Percentiles rank a stretch among this genome's conserved stretches.
phyloP scores from a whole-genome alignment of 2,888 invertebrate species.

The Drosophila trichaetosa region DNA sequence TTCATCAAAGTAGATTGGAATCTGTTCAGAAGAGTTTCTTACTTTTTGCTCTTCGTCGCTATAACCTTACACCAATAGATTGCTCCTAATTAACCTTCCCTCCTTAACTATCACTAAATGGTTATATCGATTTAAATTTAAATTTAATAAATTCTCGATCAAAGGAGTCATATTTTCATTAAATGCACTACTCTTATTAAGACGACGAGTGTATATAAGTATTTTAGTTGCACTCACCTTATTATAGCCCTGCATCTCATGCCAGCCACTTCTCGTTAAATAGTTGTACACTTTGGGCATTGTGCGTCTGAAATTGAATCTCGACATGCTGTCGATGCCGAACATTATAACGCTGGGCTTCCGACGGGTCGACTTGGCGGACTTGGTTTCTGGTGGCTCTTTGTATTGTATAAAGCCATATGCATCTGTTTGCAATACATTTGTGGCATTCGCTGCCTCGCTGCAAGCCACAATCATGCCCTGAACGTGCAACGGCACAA shows the following conservation, averaged over 20 bases:
- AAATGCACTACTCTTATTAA: background rate
- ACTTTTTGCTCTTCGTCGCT: too few relatives aligned
- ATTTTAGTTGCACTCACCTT: conserved; percentile 84
- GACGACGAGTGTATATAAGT: background rate
- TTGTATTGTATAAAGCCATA: conserved; percentile 49
- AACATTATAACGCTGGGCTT: conserved; percentile 86
- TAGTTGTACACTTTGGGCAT: conserved; percentile 89
- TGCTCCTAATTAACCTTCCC: too few relatives aligned
- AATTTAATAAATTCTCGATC: too few relatives aligned
- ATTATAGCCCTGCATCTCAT: conserved; percentile 90
- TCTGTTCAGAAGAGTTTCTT: too few relatives aligned
- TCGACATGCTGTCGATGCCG: conserved; percentile 93
- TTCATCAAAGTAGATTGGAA: too few relatives aligned
- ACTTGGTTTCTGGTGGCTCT: background rate
- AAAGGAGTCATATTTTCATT: background rate
- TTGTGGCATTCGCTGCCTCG: conserved; percentile 44
- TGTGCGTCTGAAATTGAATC: conserved; percentile 90
- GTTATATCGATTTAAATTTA: background rate
- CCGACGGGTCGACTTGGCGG: conserved; percentile 17
- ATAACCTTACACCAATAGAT: too few relatives aligned
- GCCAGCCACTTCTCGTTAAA: conserved; percentile 87
- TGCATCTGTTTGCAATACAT: conserved; percentile 61
- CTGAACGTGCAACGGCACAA: conserved; percentile 61
- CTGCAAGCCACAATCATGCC: conserved; percentile 59
- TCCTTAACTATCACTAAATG: too few relatives aligned